Evolutionary conservation across 2,888 invertebrate genomes (phyloP), one percentile per base, ranked within the genome.

Genomic region (Trichopoda pennipes): DNA sequence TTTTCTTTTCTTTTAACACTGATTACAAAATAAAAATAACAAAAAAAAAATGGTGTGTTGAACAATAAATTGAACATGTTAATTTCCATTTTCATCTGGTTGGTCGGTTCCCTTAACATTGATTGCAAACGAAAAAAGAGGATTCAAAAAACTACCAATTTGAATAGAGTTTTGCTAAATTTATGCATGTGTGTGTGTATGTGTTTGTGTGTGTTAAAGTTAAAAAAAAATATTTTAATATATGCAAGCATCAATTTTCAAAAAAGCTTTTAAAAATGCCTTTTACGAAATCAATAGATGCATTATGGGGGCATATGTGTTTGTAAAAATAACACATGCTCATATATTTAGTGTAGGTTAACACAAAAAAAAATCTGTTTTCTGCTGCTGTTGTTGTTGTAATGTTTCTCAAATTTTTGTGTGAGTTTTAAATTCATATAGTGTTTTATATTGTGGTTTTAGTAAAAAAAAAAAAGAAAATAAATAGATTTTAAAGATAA

Each of bases 231-330:
- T 17, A 21, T 64, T 49, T 74, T 64, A n/a, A n/a, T n/a, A n/a
- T 64, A 55, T 56, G 64, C 64, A 16, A 73, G 53, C 53, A 74
- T 64, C 74, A 74, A 38, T 56, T 64, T 56, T 17, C 63, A 17
- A 47, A 74, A 74, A 75, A 47, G 8, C 3, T 12, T 49, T 75
- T 19, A 4, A 44, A 75, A 64, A 58, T 75, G 49, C 49, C 49
- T 56, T 64, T 75, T 66, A 66, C 28, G 49, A 66, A 66, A 75
- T 75, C 74, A 66, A 75, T 64, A 64, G 56, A 73, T 73, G 53
- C 28, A 44, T 61, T 73, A 28, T 73, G 28, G 21, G 42, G 28
- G 17, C 42, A 53, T 42, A 69, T 56, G 28, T 55, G 51, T 55
- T 19, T 55, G n/a, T 32, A 38, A n/a, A 32, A 51, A 38, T n/a